Conservation (phyloP, 2,113 vertebrate genomes). For the Sturnira hondurensis region DNA sequence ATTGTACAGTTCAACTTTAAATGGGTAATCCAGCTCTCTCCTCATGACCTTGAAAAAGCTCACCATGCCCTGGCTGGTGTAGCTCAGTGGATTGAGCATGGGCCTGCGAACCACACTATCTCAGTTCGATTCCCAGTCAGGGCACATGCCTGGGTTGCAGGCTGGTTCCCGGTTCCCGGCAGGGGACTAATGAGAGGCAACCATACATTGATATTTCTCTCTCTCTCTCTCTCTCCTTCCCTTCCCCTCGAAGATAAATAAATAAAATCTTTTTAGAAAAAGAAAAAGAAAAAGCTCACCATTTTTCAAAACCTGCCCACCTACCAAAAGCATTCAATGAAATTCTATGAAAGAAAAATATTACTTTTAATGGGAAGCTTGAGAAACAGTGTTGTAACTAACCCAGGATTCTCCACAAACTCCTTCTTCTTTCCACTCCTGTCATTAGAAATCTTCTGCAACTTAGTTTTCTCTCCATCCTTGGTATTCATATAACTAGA, state of each 20-base stretch:
- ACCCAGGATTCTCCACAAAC: not conserved
- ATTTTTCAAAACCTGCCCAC: not conserved
- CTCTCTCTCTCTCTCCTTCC: no score
- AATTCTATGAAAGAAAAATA: slow-evolving; percentile 1
- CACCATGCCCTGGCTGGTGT: no score
- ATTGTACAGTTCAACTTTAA: slow-evolving; percentile 21
- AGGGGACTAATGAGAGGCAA: no score
- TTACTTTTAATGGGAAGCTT: not conserved
- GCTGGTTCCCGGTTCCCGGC: no score
- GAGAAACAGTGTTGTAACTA: not conserved
- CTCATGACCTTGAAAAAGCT: not conserved
- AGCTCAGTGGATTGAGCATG: no score
- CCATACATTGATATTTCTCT: no score
- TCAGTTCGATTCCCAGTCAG: no score
- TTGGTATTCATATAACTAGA: not conserved
- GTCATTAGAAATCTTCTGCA: slow-evolving; percentile 10
- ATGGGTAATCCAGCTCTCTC: slow-evolving; percentile 3
- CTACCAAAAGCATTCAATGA: not conserved
- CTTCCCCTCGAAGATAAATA: no score
- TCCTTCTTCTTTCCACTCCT: slow-evolving; percentile 2
- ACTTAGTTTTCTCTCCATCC: not conserved
- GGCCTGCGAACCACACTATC: no score
- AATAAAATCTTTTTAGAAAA: no score
- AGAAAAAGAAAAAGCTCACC: not conserved
- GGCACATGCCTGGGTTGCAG: no score